Base-by-base conservation (phyloP, 1,140 invertebrate genomes). In the Berghia stephanieae region DNA sequence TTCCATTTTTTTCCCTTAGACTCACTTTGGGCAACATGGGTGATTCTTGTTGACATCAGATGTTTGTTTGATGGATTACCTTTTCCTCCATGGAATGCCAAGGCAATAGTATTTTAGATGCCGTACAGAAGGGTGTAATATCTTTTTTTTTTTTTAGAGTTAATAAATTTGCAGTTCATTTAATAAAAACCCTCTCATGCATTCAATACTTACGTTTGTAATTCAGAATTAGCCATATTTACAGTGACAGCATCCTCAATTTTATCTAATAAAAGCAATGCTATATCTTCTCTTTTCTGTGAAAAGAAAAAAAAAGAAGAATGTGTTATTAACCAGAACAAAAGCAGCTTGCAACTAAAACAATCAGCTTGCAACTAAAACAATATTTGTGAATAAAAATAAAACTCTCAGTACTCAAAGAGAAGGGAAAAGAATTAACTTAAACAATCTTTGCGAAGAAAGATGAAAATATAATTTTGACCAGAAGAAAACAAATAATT, bases 201-300 rank as follows among this genome's bases (percentile, higher is more conserved):
- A 78, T 36, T 10, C 43, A 75, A 5, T 60, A 86, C 90, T 90
- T 86, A 92, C 89, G 92, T 93, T 89, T 91, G 90, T 31, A 90
- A 86, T 77, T 92, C 90, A 49, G 89, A 88, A 85, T 93, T 93
- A 10, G 88, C 84, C 84, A 91, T 89, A 81, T 92, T 92, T 43
- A 93, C 88, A 67, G 91, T 85, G 18, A 88, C 81, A 0, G 84
- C 79, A 75, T 91, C 89, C 38, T 89, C 87, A 75, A 91, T 90
- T 83, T 90, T 90, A 78, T 92, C 91, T 69, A 93, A 83, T 10
- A 93, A 83, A 6, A 92, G 79, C 31, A 92, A 85, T 40, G 92
- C 92, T 70, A 92, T 91, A 60, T 89, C 84, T 52, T 91, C 91
- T 82, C 92, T 91, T 75, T 90, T 88, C 83, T 90, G 87, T 27